Conservation (phyloP, 2,113 vertebrate genomes). For the Salvelinus alpinus region DNA sequence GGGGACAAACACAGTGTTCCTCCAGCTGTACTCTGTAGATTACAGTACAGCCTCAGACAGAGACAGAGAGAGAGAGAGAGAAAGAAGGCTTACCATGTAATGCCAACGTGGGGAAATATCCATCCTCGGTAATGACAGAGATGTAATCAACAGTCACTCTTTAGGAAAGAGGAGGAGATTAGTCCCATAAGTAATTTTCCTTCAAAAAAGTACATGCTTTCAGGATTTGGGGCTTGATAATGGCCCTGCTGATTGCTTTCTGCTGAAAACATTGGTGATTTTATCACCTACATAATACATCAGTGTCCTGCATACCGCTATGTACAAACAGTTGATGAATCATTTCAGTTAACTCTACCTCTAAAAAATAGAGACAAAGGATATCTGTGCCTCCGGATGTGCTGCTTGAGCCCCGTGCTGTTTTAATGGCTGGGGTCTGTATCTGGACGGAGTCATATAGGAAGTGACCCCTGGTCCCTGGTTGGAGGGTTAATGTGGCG, state of each 20-base stretch:
- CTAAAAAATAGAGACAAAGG: not conserved
- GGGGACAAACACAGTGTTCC: conserved; percentile 18
- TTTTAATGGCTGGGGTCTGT: conserved; percentile 27
- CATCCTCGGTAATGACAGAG: conserved; percentile 12
- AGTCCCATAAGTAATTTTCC: conserved; percentile 54
- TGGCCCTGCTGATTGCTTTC: conserved; percentile 50
- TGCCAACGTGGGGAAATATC: conserved; percentile 32
- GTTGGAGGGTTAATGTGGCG: not conserved
- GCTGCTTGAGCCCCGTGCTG: conserved; percentile 13
- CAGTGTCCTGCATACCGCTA: not conserved
- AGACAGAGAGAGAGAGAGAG: conserved; percentile 33
- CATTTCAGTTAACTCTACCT: conserved; percentile 19
- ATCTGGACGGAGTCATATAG: conserved; percentile 8
- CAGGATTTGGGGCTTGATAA: conserved; percentile 48
- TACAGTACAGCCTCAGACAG: conserved; percentile 20
- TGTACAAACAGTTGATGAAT: conserved; percentile 36
- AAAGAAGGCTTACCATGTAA: not conserved
- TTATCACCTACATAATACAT: conserved; percentile 39
- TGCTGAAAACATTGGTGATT: conserved; percentile 47
- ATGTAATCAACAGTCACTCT: conserved; percentile 46
- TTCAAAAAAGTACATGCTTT: conserved; percentile 54
- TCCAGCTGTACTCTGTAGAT: conserved; percentile 21
- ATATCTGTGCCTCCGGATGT: conserved; percentile 6
- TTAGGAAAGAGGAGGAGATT: conserved; percentile 32
- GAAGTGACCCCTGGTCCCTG: not conserved